A percentile compares a stretch with the other conserved stretches of the same genome.
Conservation (phyloP, 2,113 vertebrate genomes). For the Pelmatolapia mariae region DNA sequence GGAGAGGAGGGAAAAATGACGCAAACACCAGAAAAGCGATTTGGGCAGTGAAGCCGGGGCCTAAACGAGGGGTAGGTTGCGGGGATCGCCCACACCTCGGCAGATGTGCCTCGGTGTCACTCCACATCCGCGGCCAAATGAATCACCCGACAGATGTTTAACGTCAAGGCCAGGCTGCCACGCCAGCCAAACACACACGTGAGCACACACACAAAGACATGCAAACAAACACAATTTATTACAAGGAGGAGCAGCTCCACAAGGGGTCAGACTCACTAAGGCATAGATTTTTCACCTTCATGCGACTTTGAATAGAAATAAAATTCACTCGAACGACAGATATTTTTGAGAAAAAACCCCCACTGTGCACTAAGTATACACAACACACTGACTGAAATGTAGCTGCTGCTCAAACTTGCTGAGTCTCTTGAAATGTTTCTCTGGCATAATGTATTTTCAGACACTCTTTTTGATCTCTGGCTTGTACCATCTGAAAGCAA, state of each 20-base stretch:
- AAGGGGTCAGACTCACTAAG: constrained; percentile 27
- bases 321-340: background rate
- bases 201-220: background rate
- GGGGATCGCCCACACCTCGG: constrained; percentile 43
- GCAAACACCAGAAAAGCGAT: constrained; percentile 46
- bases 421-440: constrained; percentile 21
- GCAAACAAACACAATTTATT: constrained; percentile 20
- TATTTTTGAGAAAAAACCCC: background rate
- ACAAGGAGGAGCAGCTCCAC: constrained; percentile 3
- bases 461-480: constrained; percentile 20
- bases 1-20: constrained; percentile 53
- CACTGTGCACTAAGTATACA: background rate
- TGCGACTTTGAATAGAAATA: constrained; percentile 30
- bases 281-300: constrained; percentile 18
- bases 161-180: constrained; percentile 61
- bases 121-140: constrained; percentile 53
- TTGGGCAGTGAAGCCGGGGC: constrained; percentile 44
- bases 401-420: background rate
- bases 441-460: constrained; percentile 16
- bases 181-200: constrained; percentile 38
- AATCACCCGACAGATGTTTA: constrained; percentile 74
- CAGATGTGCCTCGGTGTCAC: constrained; percentile 70
- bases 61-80: constrained; percentile 48
- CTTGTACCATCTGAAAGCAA: constrained; percentile 19
- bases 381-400: background rate